These are phyloP conservation scores for Paracentrotus lividus DNA, from an alignment of 53 echinoderm and acorn worm species.

Conservation along the genomic window DNA sequence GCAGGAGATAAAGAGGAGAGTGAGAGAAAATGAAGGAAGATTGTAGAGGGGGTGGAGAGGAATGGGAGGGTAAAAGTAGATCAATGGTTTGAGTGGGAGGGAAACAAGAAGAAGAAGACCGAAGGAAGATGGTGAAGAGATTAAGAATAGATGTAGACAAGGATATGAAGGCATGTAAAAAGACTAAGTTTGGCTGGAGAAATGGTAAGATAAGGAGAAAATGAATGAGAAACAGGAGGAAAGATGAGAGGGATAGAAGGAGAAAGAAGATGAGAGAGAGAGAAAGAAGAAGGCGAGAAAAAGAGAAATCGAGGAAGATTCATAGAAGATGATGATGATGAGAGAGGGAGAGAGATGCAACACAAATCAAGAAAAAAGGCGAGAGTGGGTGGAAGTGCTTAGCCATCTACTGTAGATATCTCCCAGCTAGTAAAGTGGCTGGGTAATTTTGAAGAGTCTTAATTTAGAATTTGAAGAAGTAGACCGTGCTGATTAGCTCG, in stretches of 20 bases:
- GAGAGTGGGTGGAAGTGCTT: not conserved
- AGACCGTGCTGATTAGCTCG: not conserved
- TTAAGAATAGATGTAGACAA: not conserved
- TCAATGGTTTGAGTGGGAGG: not conserved
- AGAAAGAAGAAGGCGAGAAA: not conserved
- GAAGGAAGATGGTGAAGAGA: not conserved
- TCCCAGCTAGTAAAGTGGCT: not conserved
- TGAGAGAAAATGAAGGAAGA: not conserved
- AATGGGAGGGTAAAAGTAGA: not conserved
- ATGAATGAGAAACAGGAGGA: not conserved
- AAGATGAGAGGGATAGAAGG: not conserved
- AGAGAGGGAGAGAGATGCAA: not conserved
- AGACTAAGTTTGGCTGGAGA: not conserved
- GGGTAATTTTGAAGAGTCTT: slow-evolving; percentile 38
- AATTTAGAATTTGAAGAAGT: slow-evolving; percentile 20
- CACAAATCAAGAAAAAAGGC: not conserved
- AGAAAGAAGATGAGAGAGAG: not conserved
- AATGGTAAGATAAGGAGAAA: not conserved
- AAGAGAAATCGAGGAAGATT: slow-evolving; percentile 41
- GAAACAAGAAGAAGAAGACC: not conserved
- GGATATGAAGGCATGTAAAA: not conserved
- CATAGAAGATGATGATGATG: slow-evolving; percentile 1
- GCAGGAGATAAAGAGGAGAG: not conserved
- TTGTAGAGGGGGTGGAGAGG: not conserved
- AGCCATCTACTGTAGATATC: not conserved